Conservation (phyloP, 1,140 invertebrate genomes). For the Vollenhovia emeryi region DNA sequence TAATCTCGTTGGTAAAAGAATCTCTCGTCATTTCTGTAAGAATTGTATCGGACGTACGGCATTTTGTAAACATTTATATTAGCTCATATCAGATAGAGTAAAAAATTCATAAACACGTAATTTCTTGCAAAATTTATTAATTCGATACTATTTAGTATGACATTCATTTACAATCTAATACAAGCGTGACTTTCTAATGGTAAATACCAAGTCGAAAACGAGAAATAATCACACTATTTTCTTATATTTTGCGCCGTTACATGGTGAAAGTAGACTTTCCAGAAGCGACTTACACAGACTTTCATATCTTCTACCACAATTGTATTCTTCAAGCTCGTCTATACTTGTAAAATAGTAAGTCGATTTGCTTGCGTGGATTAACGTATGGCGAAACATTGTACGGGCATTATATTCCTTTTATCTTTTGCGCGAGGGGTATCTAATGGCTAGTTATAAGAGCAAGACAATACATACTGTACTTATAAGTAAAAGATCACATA, state of each 20-base stretch:
- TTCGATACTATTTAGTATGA: conserved; percentile 25
- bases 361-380: neutral
- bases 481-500: conserved; percentile 73
- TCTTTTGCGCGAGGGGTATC: neutral
- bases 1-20: neutral
- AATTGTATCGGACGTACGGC: neutral
- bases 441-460: conserved; percentile 62
- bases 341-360: conserved; percentile 37
- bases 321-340: conserved; percentile 8
- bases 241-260: conserved; percentile 25
- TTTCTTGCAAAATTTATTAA: conserved; percentile 52
- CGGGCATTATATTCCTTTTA: conserved; percentile 9
- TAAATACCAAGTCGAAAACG: conserved; percentile 20
- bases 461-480: conserved; percentile 66
- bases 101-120: conserved; percentile 9
- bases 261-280: conserved; percentile 24
- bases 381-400: conserved; percentile 25
- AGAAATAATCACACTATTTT: conserved; percentile 23
- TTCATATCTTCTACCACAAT: conserved; percentile 26
- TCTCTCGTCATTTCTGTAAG: neutral
- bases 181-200: conserved; percentile 4
- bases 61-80: neutral
- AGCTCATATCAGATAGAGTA: neutral
- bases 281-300: conserved; percentile 30
- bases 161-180: conserved; percentile 32